Evolutionary conservation across 2,113 vertebrate species (phyloP).

Genomic region (Parus major): DNA sequence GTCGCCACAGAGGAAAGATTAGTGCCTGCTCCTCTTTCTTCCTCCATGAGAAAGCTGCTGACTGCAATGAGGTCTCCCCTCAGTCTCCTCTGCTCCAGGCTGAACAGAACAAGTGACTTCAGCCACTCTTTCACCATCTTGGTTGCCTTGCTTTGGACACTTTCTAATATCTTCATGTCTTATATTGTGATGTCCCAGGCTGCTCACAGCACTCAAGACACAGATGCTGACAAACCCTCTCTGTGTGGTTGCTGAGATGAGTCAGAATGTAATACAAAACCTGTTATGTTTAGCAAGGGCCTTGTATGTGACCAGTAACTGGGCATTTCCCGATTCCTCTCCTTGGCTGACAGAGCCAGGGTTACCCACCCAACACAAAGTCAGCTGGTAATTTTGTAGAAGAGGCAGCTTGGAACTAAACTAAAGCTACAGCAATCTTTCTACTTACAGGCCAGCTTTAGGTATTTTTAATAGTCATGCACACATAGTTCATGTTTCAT

Average conservation of each 20-base stretch:
- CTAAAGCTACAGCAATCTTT: background rate
- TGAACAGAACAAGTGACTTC: background rate
- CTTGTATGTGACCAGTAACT: background rate
- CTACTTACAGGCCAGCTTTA: background rate
- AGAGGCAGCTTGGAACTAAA: background rate
- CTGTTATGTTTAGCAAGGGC: background rate
- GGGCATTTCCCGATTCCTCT: fast-evolving
- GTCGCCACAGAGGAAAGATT: background rate
- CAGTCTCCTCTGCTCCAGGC: background rate
- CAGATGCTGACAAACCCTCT: background rate
- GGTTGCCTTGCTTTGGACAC: background rate
- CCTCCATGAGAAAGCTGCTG: background rate
- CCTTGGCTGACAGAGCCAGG: background rate
- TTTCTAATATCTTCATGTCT: background rate
- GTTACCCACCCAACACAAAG: background rate
- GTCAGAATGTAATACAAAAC: fast-evolving
- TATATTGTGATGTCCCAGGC: background rate
- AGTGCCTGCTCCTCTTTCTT: background rate
- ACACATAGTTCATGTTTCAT: background rate
- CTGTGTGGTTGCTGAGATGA: background rate
- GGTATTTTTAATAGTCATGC: background rate
- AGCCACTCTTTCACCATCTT: background rate
- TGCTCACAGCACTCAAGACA: background rate
- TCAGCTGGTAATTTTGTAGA: fast-evolving
- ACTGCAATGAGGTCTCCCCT: fast-evolving